These are phyloP conservation scores for Heterodera schachtii DNA, from an alignment of 1,140 invertebrate species.

Conservation along the genomic window DNA sequence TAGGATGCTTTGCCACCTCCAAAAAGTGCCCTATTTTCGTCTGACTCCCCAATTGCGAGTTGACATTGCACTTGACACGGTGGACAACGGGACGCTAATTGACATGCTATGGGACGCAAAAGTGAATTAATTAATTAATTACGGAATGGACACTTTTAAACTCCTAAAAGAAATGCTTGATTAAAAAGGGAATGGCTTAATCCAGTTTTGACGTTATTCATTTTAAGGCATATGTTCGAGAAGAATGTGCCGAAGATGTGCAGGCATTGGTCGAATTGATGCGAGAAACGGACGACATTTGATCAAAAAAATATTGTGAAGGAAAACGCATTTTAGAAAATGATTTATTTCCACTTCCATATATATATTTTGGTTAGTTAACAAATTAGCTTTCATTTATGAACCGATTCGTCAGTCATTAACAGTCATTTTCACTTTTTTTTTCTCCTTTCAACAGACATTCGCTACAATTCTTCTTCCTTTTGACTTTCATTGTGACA, in stretches of 20 bases:
- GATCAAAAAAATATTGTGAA: not conserved
- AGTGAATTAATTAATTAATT: not conserved
- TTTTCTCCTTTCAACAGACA: no score
- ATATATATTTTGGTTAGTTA: no score
- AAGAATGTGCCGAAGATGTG: slow-evolving; percentile 8
- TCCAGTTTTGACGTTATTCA: not conserved
- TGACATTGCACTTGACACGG: slow-evolving; percentile 39
- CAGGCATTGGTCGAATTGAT: slow-evolving; percentile 1
- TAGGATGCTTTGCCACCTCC: slow-evolving; percentile 19
- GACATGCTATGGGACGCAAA: slow-evolving; percentile 42
- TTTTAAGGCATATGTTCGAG: slow-evolving; percentile 2
- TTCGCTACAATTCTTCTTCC: no score
- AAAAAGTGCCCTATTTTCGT: slow-evolving; percentile 39
- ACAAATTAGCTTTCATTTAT: no score
- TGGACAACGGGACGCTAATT: slow-evolving; percentile 36
- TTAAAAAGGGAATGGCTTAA: not conserved
- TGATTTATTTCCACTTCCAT: no score
- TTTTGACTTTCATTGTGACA: no score
- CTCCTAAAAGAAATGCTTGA: not conserved
- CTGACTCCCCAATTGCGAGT: slow-evolving; percentile 36
- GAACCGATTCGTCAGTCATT: no score
- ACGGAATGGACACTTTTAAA: not conserved
- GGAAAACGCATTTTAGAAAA: no score
- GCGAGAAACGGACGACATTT: not conserved
- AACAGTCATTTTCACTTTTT: no score